These are phyloP conservation scores for Enhydra lutris DNA, from an alignment of 2,113 vertebrate genomes.

Conservation along the genomic window DNA sequence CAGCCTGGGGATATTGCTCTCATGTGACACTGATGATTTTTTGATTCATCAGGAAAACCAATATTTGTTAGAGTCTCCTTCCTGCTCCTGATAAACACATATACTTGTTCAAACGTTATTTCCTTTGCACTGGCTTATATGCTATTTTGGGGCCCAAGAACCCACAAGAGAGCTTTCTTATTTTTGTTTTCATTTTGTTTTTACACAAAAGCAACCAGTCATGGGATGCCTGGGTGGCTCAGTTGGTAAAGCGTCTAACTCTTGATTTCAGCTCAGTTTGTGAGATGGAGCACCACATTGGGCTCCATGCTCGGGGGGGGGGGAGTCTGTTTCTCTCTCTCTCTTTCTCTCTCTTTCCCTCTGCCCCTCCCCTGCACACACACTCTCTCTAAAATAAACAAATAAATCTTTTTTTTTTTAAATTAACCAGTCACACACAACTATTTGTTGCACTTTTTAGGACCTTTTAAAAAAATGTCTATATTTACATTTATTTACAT, in stretches of 20 bases:
- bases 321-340: no score
- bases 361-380: no score
- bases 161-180: background rate
- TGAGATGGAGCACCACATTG: no score
- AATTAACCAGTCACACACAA: background rate
- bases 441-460: background rate
- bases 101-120: background rate
- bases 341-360: no score
- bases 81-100: background rate
- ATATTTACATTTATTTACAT: conserved; percentile 1
- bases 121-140: background rate
- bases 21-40: background rate
- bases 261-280: no score
- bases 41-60: background rate
- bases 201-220: background rate
- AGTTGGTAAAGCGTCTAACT: no score
- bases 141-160: background rate
- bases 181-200: background rate
- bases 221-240: no score
- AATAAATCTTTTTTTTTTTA: background rate
- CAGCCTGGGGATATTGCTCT: background rate
- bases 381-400: no score
- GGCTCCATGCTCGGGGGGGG: no score
- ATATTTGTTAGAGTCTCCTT: background rate
- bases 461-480: no score